Conservation (phyloP, 1,140 invertebrate genomes). For the Saxidomus purpurata region DNA sequence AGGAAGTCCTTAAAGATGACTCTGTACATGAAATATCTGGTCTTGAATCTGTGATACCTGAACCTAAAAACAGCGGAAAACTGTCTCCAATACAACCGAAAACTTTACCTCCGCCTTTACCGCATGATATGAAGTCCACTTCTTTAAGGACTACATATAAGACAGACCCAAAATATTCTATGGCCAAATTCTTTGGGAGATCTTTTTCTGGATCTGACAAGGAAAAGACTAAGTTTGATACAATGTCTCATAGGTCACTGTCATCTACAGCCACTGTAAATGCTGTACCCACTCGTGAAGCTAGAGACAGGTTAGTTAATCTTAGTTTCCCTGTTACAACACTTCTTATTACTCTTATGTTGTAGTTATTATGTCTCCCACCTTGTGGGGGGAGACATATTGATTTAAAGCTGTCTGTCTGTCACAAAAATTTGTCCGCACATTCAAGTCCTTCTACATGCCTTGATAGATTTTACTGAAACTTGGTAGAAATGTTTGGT, state of each 20-base stretch:
- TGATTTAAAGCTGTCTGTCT: no score
- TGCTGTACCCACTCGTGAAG: conserved; percentile 80
- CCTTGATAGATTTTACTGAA: no score
- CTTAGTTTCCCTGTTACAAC: background rate
- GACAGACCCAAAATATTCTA: conserved; percentile 70
- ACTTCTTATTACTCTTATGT: no score
- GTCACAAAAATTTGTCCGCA: no score
- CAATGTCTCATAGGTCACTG: conserved; percentile 78
- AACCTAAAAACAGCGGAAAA: conserved; percentile 49
- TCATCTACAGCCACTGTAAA: conserved; percentile 73
- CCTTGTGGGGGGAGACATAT: no score
- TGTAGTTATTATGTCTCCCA: no score
- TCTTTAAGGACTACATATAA: conserved; percentile 77
- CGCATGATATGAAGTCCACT: conserved; percentile 73
- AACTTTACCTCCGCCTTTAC: conserved; percentile 75
- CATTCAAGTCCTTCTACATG: no score
- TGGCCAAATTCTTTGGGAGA: conserved; percentile 63
- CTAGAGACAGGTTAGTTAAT: conserved; percentile 79
- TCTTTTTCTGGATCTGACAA: conserved; percentile 44
- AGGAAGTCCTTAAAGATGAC: conserved; percentile 64
- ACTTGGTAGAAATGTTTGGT: no score
- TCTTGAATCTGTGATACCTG: conserved; percentile 44
- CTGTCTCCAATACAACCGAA: conserved; percentile 72
- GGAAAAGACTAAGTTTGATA: conserved; percentile 63
- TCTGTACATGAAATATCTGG: background rate